Evolutionary conservation across 2,888 invertebrate species (phyloP), one percentile per base, ranked within the genome.

Genomic region (Heliconius hortense): DNA sequence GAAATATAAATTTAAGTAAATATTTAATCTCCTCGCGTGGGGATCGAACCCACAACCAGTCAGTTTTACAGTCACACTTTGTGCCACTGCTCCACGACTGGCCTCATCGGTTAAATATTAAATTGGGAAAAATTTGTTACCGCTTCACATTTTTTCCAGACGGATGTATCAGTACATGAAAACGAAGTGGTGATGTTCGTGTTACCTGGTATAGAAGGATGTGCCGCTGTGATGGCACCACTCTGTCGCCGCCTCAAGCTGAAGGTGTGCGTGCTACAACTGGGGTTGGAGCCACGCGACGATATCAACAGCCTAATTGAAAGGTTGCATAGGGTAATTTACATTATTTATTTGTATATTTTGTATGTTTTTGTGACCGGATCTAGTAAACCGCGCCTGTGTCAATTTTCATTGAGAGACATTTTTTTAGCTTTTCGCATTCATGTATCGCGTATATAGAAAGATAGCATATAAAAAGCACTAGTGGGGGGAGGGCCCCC

Each of bases 191-290:
- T 94, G 11, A 88, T 96, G 83, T 94, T 96, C 83, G 88, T 96
- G 81, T 87, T 96, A 79, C 96, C 96, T 0, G 97, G 96, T 2
- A 84, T 96, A 60, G 97, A 97, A 87, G 96, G 96, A 0, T 94
- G 95, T 21, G 95, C 95, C 0, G 82, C 92, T 0, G 90, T 88
- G 0, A 81, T 96, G 82, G 94, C 95, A 81, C 90, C 94, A 0
- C 83, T 96, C 31, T 94, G 95, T 75, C 84, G 86, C 7, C 86
- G 95, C 43, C 85, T 96, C 60, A 92, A 93, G 82, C 90, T 90
- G 77, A 93, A 95, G 81, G 92, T 92, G 10, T 90, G 94, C 80
- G 94, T 94, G 64, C 84, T 96, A 24, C 96, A 96, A 83, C 92
- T 94, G 4, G 94, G 93, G 5, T 85, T 90, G 8, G 92, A 94